Evolutionary conservation across 2,797 vertebrate genomes (phyloP).

Genomic region (Vireo griseus): DNA sequence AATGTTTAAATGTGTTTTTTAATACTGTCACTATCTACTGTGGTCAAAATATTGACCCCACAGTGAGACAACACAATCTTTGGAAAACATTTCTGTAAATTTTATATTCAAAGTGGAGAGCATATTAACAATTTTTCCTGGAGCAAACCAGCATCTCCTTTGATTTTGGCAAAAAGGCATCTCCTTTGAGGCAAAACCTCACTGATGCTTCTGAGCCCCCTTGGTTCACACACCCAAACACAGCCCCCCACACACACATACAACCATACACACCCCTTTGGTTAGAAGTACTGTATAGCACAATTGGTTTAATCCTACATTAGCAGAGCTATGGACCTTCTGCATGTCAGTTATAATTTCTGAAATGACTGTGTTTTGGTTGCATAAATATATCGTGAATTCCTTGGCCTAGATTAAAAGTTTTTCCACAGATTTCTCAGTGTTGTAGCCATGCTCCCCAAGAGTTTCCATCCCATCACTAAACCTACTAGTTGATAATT

Average conservation of each 20-base stretch:
- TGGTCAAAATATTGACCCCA: neutral
- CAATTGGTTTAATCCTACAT: neutral
- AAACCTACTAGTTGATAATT: rapidly evolving
- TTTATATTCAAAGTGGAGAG: neutral
- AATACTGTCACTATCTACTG: neutral
- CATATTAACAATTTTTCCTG: neutral
- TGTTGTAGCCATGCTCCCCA: rapidly evolving
- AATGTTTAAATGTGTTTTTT: neutral
- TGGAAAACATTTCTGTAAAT: neutral
- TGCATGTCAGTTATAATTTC: neutral
- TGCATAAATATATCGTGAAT: neutral
- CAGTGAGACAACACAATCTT: neutral
- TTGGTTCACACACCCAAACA: neutral
- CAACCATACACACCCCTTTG: rapidly evolving
- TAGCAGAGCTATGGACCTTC: neutral
- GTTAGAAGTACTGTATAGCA: neutral
- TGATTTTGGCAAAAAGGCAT: neutral
- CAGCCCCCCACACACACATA: rapidly evolving
- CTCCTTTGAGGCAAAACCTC: neutral
- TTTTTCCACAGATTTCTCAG: neutral
- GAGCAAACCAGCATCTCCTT: neutral
- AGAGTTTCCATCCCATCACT: neutral
- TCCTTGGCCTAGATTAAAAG: neutral
- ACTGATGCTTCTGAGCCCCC: neutral
- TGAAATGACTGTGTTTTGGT: neutral